Base-by-base conservation (phyloP, 2,113 vertebrate species). In the Murina feae region DNA sequence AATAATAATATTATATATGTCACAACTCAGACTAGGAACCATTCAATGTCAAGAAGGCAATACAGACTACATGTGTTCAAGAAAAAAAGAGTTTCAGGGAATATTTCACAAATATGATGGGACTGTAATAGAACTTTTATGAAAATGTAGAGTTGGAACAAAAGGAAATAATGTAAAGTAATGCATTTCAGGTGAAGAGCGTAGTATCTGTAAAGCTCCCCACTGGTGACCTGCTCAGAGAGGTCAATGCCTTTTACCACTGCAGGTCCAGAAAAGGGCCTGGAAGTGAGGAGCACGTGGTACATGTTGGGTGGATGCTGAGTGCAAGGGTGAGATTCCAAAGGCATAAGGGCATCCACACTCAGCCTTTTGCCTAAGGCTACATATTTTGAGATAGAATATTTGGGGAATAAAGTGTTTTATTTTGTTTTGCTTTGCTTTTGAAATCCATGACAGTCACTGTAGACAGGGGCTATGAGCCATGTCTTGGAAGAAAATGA, bases 401-500 rank as follows among this genome's bases (percentile, higher is more conserved):
- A 63, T 81, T 88, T 37, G 37, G 23, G 25, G 83, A 69, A 30
- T 16, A 68, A 47, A 47, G 17, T 4, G 5, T 76, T 89, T 80
- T 65, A 9, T 47, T 53, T 75, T 95, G 39, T 11, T 92, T 82
- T 71, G 42, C 21, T 93, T 94, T 47, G 55, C 5, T 86, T 74
- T 89, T 65, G 74, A 85, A 74, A 51, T 66, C 37, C 25, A 13
- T 25, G 68, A 28, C 28, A 69, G 39, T 53, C 10, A 30, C 10
- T 89, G 32, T n/a, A 63, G 66, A 76, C 14, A 91, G 44, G 86
- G 39, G 30, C 42, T 72, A 4, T 66, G 47, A 60, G 16, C 21
- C 44, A 86, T 85, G 5, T 69, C 28, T 76, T 32, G 58, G 32
- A 96, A 92, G 28, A 75, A 32, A 91, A 85, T n/a, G 42, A 49